These are phyloP conservation scores for Tipula lateralis DNA, from an alignment of 2,888 invertebrate genomes.

Conservation along the genomic window DNA sequence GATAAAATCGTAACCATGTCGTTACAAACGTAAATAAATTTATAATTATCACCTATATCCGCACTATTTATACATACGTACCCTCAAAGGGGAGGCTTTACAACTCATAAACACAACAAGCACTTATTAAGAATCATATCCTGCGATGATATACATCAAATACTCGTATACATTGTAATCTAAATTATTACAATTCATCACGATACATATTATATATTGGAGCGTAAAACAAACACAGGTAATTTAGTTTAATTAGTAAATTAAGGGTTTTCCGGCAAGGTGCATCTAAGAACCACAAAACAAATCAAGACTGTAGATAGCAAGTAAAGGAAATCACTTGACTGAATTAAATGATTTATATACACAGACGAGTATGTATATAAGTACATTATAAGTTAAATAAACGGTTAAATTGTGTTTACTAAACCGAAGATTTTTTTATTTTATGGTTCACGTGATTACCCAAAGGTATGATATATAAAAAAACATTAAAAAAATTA, in stretches of 20 bases:
- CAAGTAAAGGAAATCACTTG: neutral
- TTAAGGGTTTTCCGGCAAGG: conserved; percentile 11
- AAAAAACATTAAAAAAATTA: neutral
- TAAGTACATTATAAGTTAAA: neutral
- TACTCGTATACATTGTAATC: too few species aligned
- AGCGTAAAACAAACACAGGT: conserved; percentile 24
- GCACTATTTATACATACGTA: neutral
- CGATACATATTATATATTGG: neutral
- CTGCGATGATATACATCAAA: neutral
- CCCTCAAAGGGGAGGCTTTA: neutral
- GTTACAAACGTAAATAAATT: neutral
- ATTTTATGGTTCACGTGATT: neutral
- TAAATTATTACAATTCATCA: neutral
- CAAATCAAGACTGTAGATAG: neutral
- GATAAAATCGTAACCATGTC: neutral
- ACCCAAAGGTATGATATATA: neutral
- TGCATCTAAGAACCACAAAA: neutral
- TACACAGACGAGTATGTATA: too few species aligned
- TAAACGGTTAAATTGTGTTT: neutral
- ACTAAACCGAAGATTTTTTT: neutral
- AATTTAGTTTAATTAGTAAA: neutral
- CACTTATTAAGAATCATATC: neutral
- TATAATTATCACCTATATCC: neutral
- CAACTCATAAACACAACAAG: neutral
- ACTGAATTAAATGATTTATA: neutral